phyloP scores from a whole-genome alignment of 1,140 invertebrate genomes.

The Drosophila tsacasi region DNA sequence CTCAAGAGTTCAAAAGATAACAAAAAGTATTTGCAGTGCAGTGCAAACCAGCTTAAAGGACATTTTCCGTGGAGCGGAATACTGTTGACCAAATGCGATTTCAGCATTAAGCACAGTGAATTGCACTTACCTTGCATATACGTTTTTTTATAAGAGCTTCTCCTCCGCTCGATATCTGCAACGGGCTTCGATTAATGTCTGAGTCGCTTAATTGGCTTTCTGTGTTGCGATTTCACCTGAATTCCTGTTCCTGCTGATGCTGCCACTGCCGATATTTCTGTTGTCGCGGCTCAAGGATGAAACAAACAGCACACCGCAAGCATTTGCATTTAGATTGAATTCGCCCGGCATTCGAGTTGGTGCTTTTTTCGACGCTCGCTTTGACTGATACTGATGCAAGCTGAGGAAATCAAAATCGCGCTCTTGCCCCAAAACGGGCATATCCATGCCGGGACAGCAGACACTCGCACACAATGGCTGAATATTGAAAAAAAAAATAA shows the following conservation, averaged over 20 bases:
- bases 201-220: constrained; percentile 78
- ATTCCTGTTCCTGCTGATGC: constrained; percentile 22
- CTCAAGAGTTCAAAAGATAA: not conserved
- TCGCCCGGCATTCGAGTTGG: constrained; percentile 50
- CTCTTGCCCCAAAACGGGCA: constrained; percentile 23
- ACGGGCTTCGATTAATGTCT: constrained; percentile 70
- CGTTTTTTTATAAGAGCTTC: constrained; percentile 10
- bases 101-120: constrained; percentile 48
- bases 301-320: constrained; percentile 66
- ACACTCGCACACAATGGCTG: constrained; percentile 32
- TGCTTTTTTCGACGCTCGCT: constrained; percentile 29
- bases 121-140: constrained; percentile 26
- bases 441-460: constrained; percentile 13
- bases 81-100: constrained; percentile 39
- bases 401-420: constrained; percentile 73
- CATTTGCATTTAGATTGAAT: constrained; percentile 84
- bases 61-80: constrained; percentile 22
- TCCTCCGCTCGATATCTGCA: constrained; percentile 37
- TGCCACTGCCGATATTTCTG: constrained; percentile 18
- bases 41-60: constrained; percentile 21
- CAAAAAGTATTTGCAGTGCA: not conserved
- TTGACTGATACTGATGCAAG: constrained; percentile 74
- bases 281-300: constrained; percentile 47
- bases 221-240: constrained; percentile 76
- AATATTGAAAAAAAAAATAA: constrained; percentile 4